phyloP scores from a whole-genome alignment of 2,888 invertebrate species.

The Nemoura dubitans region DNA sequence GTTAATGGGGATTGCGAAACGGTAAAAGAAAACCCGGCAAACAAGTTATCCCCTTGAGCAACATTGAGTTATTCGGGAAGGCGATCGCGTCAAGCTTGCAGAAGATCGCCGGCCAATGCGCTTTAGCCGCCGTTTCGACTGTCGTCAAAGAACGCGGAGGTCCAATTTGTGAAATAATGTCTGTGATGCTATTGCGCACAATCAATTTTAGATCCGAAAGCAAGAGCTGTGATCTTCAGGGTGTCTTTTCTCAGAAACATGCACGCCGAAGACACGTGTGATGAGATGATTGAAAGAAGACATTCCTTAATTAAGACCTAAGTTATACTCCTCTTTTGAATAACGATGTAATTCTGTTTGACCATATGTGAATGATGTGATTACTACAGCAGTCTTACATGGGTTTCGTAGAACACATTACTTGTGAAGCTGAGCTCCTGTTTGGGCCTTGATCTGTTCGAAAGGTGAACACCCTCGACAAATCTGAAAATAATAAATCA shows the following conservation, averaged over 20 bases:
- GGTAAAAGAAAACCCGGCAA: neutral
- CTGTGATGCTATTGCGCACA: neutral
- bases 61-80: neutral
- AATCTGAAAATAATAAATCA: conserved; percentile 25
- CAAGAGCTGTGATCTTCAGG: neutral
- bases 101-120: neutral
- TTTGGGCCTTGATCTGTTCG: conserved; percentile 31
- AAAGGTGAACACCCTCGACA: conserved; percentile 38
- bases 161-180: neutral
- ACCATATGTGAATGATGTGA: conserved; percentile 39
- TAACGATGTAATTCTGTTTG: conserved; percentile 29
- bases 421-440: conserved; percentile 25
- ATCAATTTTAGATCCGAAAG: neutral
- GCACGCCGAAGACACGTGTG: neutral
- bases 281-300: conserved; percentile 27
- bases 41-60: neutral
- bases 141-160: neutral
- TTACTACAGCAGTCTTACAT: neutral
- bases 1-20: neutral
- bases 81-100: neutral
- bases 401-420: conserved; percentile 36
- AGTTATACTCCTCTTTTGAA: conserved; percentile 26
- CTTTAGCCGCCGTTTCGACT: too few species aligned
- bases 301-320: conserved; percentile 33
- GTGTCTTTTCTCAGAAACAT: neutral